Percentiles rank a stretch among this genome's conserved stretches.
phyloP scores from a whole-genome alignment of 1,140 invertebrate genomes.

The Eufriesea mexicana region DNA sequence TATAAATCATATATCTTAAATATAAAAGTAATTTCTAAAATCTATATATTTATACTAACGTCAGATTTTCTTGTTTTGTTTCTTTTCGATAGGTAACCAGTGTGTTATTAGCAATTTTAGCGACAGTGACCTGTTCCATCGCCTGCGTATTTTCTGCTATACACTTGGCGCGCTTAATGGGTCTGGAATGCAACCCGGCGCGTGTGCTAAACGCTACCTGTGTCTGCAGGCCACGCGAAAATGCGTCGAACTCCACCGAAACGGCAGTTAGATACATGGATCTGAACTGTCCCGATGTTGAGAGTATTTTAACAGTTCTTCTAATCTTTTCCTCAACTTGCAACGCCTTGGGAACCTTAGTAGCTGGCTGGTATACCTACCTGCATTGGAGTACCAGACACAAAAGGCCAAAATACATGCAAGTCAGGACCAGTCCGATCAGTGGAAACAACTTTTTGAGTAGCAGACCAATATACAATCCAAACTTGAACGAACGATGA shows the following conservation, averaged over 20 bases:
- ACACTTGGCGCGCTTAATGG: constrained; percentile 79
- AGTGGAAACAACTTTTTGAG: constrained; percentile 68
- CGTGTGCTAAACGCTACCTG: constrained; percentile 77
- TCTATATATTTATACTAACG: neutral
- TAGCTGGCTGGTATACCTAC: constrained; percentile 81
- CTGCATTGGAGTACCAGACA: constrained; percentile 80
- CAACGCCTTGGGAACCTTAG: constrained; percentile 78
- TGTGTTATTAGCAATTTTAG: constrained; percentile 76
- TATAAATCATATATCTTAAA: neutral
- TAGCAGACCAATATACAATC: constrained; percentile 70
- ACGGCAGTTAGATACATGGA: constrained; percentile 75
- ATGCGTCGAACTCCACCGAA: constrained; percentile 48
- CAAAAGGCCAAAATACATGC: constrained; percentile 76
- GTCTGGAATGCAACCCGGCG: constrained; percentile 79
- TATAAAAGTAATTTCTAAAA: neutral
- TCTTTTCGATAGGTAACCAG: constrained; percentile 75
- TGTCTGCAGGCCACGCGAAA: constrained; percentile 70
- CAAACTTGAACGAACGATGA: constrained; percentile 73
- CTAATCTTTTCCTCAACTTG: constrained; percentile 80
- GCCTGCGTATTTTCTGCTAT: constrained; percentile 80
- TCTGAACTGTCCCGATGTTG: constrained; percentile 82
- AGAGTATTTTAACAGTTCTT: constrained; percentile 78
- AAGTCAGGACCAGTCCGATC: constrained; percentile 76
- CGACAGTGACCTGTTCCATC: constrained; percentile 78
- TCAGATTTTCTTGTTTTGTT: neutral